These are phyloP conservation scores for Torymus auratus DNA, from an alignment of 2,888 invertebrate genomes.

Conservation along the genomic window DNA sequence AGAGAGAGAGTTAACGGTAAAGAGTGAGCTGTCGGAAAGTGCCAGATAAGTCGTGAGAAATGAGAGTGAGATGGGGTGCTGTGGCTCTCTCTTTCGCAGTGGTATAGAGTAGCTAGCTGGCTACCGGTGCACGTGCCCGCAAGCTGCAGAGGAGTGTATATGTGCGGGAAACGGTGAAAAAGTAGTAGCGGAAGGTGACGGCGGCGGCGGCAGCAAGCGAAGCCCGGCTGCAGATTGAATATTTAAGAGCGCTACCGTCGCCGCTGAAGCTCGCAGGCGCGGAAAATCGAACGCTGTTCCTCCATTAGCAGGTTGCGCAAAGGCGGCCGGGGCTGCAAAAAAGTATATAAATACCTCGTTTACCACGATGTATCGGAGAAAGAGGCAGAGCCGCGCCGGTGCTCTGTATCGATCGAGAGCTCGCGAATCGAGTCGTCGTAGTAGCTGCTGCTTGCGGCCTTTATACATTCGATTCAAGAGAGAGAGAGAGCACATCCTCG, in stretches of 20 bases:
- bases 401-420: conserved; percentile 16
- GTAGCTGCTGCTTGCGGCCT: conserved; percentile 2
- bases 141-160: conserved; percentile 1
- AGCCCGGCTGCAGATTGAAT: conserved; percentile 65
- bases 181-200: not conserved
- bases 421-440: conserved; percentile 19
- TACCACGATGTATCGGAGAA: conserved; percentile 43
- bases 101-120: not conserved
- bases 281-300: conserved; percentile 71
- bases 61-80: conserved; percentile 43
- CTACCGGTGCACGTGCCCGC: conserved; percentile 30
- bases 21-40: conserved; percentile 47
- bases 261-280: conserved; percentile 58
- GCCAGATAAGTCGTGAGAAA: conserved; percentile 58
- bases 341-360: conserved; percentile 56
- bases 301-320: conserved; percentile 64
- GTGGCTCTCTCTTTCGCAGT: not conserved
- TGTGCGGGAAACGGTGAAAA: not conserved
- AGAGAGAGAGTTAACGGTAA: conserved; percentile 39
- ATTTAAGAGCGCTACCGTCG: conserved; percentile 65
- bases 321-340: conserved; percentile 9
- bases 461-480: conserved; percentile 6
- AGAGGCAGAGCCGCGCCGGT: not conserved
- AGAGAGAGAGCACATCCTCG: not conserved
- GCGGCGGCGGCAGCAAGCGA: not conserved